A percentile compares a stretch with the other conserved stretches of the same genome.
phyloP scores from a whole-genome alignment of 1,140 invertebrate species.

The Drosophila murphyi region DNA sequence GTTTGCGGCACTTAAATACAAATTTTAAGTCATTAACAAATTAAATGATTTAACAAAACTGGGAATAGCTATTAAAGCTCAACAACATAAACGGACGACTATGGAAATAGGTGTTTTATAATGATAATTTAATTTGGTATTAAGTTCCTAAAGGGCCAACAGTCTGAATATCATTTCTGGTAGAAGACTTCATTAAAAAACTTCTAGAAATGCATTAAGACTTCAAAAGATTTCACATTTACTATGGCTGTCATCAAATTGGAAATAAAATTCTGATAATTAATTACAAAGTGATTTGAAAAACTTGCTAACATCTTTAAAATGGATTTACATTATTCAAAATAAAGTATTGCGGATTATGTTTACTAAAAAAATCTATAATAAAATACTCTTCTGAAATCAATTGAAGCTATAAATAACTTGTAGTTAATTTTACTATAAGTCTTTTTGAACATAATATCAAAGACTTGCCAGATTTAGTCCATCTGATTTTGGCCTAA shows the following conservation, averaged over 20 bases:
- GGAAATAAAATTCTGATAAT: no score
- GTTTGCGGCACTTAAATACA: slow-evolving; percentile 31
- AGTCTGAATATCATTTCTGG: slow-evolving; percentile 9
- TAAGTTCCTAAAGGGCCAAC: slow-evolving; percentile 20
- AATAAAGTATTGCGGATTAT: no score
- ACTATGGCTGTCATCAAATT: no score
- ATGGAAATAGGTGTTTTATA: slow-evolving; percentile 28
- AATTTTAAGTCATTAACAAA: slow-evolving; percentile 46
- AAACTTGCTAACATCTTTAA: no score
- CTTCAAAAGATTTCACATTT: no score
- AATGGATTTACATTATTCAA: no score
- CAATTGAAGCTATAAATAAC: no score
- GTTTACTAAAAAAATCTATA: no score
- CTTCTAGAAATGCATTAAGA: no score
- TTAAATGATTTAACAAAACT: slow-evolving; percentile 36
- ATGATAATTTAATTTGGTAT: slow-evolving; percentile 8
- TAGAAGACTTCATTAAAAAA: not conserved
- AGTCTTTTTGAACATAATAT: not conserved
- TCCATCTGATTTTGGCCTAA: not conserved
- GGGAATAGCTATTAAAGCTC: slow-evolving; percentile 21
- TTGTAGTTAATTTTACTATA: not conserved
- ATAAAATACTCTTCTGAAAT: no score
- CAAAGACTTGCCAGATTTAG: not conserved
- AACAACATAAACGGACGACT: slow-evolving; percentile 24
- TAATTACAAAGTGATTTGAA: no score